Evolutionary conservation across 2,888 invertebrate genomes (phyloP).

Genomic region (Cataglyphis albicans): DNA sequence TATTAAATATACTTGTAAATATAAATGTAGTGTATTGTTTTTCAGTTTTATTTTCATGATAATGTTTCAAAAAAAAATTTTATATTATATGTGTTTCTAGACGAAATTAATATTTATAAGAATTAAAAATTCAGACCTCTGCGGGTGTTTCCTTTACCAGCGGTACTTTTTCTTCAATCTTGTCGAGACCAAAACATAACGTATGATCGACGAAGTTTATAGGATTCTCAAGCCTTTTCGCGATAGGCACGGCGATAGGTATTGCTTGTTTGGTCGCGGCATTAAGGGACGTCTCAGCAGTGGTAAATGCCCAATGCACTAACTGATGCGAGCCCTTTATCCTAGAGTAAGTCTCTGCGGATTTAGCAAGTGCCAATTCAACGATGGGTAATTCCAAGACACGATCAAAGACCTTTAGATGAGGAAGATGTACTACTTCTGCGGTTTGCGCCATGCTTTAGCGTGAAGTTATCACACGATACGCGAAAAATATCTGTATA

Average conservation of each 20-base stretch:
- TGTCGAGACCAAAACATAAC: constrained; percentile 89
- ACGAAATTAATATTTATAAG: not conserved
- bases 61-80: not conserved
- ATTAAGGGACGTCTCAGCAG: constrained; percentile 87
- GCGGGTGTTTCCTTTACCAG: constrained; percentile 89
- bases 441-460: constrained; percentile 23
- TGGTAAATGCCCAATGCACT: constrained; percentile 89
- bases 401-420: constrained; percentile 80
- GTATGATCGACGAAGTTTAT: constrained; percentile 89
- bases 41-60: not conserved
- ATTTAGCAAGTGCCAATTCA: constrained; percentile 80
- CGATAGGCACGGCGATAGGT: constrained; percentile 88
- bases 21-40: not conserved
- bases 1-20: not conserved
- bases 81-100: not conserved
- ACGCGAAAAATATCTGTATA: not conserved
- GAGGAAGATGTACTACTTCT: constrained; percentile 75
- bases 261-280: constrained; percentile 87
- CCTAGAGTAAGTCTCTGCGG: constrained; percentile 79
- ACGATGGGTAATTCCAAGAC: constrained; percentile 81
- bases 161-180: constrained; percentile 89
- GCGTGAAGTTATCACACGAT: not conserved
- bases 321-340: constrained; percentile 81
- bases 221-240: constrained; percentile 87
- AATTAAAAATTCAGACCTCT: constrained; percentile 72